These are phyloP conservation scores for Oenanthe melanoleuca DNA, from an alignment of 2,113 vertebrate species.

Conservation along the genomic window DNA sequence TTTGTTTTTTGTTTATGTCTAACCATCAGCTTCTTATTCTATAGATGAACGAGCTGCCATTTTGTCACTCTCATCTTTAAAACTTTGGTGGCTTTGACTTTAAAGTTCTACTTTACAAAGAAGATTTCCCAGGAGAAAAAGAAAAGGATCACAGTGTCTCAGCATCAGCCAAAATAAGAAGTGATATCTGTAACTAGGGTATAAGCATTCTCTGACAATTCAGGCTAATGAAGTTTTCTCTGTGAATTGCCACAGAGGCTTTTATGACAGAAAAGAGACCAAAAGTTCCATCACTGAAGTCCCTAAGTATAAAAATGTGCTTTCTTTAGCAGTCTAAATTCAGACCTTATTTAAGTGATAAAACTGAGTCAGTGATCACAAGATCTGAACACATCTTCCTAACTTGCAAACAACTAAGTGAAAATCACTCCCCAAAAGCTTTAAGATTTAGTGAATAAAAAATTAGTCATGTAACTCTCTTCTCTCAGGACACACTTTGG, in stretches of 20 bases:
- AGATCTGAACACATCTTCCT: background rate
- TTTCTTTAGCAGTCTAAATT: conserved; percentile 5
- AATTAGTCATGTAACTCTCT: background rate
- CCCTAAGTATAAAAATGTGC: background rate
- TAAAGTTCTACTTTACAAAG: background rate
- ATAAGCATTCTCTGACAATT: conserved; percentile 46
- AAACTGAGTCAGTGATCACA: background rate
- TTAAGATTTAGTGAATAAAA: conserved; percentile 15
- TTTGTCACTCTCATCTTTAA: background rate
- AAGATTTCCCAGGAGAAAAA: background rate
- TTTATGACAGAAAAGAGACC: conserved; percentile 58
- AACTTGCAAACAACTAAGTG: background rate
- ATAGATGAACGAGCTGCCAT: background rate
- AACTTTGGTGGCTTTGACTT: background rate
- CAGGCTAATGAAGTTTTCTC: conserved; percentile 53
- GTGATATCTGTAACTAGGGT: background rate
- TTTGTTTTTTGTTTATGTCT: background rate
- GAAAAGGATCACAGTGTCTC: background rate
- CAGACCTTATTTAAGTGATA: conserved; percentile 25
- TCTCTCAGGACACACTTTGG: background rate
- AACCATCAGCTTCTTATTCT: background rate
- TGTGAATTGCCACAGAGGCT: conserved; percentile 27
- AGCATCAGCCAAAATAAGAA: conserved; percentile 11
- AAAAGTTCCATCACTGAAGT: background rate
- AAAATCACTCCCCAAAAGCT: background rate